A percentile compares a stretch with the other conserved stretches of the same genome.
phyloP scores from a whole-genome alignment of 2,797 vertebrate species.

The Microhierax caerulescens region DNA sequence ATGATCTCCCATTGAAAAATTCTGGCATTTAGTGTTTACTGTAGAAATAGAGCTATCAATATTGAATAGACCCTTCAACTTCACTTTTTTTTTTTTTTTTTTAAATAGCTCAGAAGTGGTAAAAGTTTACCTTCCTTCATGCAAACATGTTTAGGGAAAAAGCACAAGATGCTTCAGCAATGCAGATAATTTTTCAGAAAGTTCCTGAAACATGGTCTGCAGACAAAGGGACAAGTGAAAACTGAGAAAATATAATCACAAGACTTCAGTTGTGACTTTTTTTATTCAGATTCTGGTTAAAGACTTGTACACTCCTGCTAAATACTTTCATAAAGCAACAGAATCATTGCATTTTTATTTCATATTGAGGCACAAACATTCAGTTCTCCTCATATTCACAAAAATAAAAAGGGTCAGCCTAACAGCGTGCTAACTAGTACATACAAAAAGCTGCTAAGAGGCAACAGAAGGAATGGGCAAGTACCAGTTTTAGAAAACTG shows the following conservation, averaged over 20 bases:
- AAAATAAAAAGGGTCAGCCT: neutral
- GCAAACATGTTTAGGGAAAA: neutral
- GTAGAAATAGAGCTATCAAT: neutral
- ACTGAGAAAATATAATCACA: neutral
- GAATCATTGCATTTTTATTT: neutral
- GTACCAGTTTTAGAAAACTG: neutral
- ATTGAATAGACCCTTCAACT: neutral
- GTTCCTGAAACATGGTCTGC: neutral
- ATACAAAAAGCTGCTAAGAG: neutral
- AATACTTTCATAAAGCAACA: neutral
- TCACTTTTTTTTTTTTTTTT: neutral
- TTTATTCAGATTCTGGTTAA: neutral
- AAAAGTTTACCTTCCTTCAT: neutral
- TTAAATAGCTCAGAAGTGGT: neutral
- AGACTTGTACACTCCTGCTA: neutral
- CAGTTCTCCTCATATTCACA: neutral
- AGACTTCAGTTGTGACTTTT: neutral
- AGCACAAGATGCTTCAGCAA: neutral
- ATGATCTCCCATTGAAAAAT: neutral
- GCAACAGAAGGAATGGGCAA: neutral
- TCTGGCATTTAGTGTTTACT: neutral
- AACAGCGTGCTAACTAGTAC: neutral
- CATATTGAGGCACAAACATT: neutral
- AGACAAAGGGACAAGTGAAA: neutral
- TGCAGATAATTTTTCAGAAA: neutral